Evolutionary conservation across 2,113 vertebrate species (phyloP).

Genomic region (Clarias gariepinus): DNA sequence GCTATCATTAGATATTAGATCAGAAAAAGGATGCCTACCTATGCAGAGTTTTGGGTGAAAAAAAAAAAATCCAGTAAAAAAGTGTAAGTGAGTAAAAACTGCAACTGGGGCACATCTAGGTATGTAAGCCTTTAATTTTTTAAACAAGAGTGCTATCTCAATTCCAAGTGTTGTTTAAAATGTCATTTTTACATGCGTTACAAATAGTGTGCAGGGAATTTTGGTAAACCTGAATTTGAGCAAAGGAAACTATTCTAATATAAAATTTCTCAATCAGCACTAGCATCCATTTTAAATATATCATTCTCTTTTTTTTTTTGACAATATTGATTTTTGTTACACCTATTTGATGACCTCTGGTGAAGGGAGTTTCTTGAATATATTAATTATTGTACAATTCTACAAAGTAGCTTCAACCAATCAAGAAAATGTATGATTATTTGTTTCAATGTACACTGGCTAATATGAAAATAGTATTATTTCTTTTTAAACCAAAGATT

Average conservation of each 20-base stretch:
- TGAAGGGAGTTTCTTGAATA: background rate
- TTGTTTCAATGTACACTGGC: background rate
- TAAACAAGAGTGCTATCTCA: no score
- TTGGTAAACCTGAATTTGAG: background rate
- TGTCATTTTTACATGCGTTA: background rate
- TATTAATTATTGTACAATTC: background rate
- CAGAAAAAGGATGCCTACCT: background rate
- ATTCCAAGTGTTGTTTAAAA: background rate
- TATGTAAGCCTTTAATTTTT: background rate
- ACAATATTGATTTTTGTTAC: background rate
- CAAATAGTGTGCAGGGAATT: background rate
- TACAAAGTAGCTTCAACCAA: background rate
- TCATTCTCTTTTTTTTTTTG: background rate
- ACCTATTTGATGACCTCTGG: background rate
- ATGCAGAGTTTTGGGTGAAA: background rate
- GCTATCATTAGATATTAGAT: background rate
- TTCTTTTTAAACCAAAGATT: background rate
- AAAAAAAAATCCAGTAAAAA: background rate
- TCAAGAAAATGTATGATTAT: background rate
- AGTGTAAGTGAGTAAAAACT: background rate
- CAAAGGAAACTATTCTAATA: background rate
- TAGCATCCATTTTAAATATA: background rate
- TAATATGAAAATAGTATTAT: background rate
- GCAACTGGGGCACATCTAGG: slow-evolving; percentile 1
- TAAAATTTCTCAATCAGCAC: background rate